Evolutionary conservation across 2,888 invertebrate species (phyloP).

Genomic region (Atrina japonica): DNA sequence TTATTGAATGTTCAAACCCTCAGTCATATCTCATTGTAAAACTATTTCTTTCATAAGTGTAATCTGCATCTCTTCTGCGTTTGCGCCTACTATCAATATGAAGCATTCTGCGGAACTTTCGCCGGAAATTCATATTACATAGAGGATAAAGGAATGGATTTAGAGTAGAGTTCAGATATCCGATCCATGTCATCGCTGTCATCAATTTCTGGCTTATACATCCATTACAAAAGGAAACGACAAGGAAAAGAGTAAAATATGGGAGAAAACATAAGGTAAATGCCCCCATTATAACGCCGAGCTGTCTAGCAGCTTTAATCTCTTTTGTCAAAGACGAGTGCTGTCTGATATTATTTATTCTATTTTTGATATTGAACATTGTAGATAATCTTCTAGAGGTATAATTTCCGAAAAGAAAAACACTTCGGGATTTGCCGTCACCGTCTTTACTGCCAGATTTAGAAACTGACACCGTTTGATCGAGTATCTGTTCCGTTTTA

Average conservation of each 20-base stretch:
- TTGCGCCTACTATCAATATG: slow-evolving; percentile 46
- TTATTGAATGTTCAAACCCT: too few relatives aligned
- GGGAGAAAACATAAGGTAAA: slow-evolving; percentile 84
- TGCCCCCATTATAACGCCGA: slow-evolving; percentile 84
- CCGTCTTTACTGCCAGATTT: slow-evolving; percentile 45
- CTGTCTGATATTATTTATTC: slow-evolving; percentile 68
- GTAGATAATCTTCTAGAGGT: slow-evolving; percentile 53
- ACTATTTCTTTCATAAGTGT: slow-evolving; percentile 57
- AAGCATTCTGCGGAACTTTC: slow-evolving; percentile 79
- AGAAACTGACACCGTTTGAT: slow-evolving; percentile 58
- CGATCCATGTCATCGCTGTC: slow-evolving; percentile 82
- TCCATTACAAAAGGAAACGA: slow-evolving; percentile 82
- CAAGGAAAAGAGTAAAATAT: slow-evolving; percentile 84
- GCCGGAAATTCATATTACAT: slow-evolving; percentile 82
- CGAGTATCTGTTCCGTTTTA: slow-evolving; percentile 62
- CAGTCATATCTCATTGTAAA: slow-evolving; percentile 67
- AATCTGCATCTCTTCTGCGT: slow-evolving; percentile 41
- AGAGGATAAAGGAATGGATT: slow-evolving; percentile 83
- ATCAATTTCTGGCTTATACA: slow-evolving; percentile 81
- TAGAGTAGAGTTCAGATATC: slow-evolving; percentile 82
- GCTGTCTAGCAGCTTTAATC: slow-evolving; percentile 83
- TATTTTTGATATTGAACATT: slow-evolving; percentile 62
- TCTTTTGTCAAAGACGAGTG: slow-evolving; percentile 76
- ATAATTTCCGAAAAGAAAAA: slow-evolving; percentile 63
- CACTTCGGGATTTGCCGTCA: slow-evolving; percentile 38